Evolutionary conservation across 2,888 invertebrate species (phyloP), one percentile per base, ranked within the genome.

Genomic region (Apantesis nais): DNA sequence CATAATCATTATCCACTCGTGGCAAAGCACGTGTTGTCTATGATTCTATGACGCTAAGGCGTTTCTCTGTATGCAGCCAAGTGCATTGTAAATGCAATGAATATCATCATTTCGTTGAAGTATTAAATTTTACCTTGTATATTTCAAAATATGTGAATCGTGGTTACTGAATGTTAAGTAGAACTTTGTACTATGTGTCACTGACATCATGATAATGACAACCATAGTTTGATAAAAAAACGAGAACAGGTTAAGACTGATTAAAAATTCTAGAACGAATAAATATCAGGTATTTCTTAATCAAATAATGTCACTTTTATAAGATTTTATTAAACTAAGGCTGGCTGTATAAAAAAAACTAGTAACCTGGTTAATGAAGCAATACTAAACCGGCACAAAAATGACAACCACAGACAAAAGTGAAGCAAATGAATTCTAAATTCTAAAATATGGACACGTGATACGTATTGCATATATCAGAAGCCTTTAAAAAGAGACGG

Each of bases 121-220:
- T 72, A 68, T 66, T 31, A 52, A 62, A 68, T 84, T 82, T 74
- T 81, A 77, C 79, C 62, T 70, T 65, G 66, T 76, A 80, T 83
- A 83, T 84, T 70, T 65, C 67, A 77, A 80, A 83, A 83, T 84
- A 83, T 83, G 76, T 62, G 75, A 73, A 68, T 16, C 19, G 69
- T 74, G 83, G 87, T 85, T 86, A 78, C 58, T 74, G 70, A 78
- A 79, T 83, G 78, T 82, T 70, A 77, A 76, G 75, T 74, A 81
- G 80, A 74, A 85, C 86, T 86, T 84, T 81, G 84, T 74, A 74
- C 83, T 73, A 58, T 88, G 87, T 88, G 66, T 88, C 86, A 88
- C 76, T 77, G 74, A 77, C 74, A 76, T 74, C 72, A 73, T 68
- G 29, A 63, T 29, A 66, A 70, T 82, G 83, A 85, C 76, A 75